phyloP scores from a whole-genome alignment of 53 echinoderm and acorn worm species.

The Crossaster papposus region DNA sequence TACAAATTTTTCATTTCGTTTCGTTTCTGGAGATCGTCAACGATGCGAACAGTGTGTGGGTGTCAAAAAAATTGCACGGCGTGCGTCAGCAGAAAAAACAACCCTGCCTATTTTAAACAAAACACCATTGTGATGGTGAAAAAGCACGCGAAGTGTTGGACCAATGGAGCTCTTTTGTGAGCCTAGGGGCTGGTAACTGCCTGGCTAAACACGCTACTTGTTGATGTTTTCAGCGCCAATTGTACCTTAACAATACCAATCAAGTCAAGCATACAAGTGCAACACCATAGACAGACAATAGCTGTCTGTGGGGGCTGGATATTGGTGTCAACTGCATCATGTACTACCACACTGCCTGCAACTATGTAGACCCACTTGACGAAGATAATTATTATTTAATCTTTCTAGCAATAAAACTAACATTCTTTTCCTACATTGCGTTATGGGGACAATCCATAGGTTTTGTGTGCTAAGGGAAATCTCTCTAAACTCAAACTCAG shows the following conservation, averaged over 20 bases:
- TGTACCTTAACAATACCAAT: constrained; percentile 14
- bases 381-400: background rate
- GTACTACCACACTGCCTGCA: background rate
- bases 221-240: background rate
- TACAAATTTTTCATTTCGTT: background rate
- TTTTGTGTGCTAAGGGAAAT: too few species aligned
- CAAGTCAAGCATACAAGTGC: constrained; percentile 19
- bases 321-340: background rate
- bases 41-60: background rate
- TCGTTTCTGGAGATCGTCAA: background rate
- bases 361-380: background rate
- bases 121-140: constrained; percentile 1
- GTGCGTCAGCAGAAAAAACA: background rate
- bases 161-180: constrained; percentile 12
- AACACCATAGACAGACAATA: constrained; percentile 30
- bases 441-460: too few species aligned
- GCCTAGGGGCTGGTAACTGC: constrained; percentile 2
- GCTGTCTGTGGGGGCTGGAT: constrained; percentile 34
- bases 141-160: background rate
- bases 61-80: background rate
- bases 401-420: too few species aligned
- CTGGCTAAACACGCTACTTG: constrained; percentile 15
- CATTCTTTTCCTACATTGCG: too few species aligned
- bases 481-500: too few species aligned
- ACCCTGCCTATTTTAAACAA: constrained; percentile 2